Percentiles rank a stretch among this genome's conserved stretches.
Conservation (phyloP, 2,888 invertebrate genomes). For the Lampropteryx suffumata region DNA sequence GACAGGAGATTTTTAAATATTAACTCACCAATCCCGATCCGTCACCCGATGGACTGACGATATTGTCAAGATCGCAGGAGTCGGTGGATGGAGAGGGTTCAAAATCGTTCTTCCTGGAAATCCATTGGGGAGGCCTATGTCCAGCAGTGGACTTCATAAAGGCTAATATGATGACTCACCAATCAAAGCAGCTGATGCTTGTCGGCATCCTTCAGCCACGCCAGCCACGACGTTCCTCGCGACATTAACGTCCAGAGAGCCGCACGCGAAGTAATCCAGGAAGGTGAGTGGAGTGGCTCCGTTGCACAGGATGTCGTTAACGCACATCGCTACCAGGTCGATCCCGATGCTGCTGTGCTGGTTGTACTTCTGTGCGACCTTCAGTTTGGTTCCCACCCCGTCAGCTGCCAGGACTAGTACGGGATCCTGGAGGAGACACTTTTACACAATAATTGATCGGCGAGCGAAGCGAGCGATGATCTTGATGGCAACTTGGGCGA, state of each 20-base stretch:
- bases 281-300: conserved; percentile 98
- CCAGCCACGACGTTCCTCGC: conserved; percentile 89
- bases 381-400: conserved; percentile 99
- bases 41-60: too few species aligned
- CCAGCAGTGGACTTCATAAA: too few species aligned
- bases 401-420: conserved; percentile 97
- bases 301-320: conserved; percentile 97
- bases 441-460: neutral
- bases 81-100: too few species aligned
- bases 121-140: too few species aligned
- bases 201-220: conserved; percentile 91
- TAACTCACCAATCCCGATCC: too few species aligned
- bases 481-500: too few species aligned
- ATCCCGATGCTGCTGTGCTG: conserved; percentile 93
- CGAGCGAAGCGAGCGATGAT: too few species aligned
- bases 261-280: conserved; percentile 97
- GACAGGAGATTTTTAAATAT: too few species aligned
- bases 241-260: conserved; percentile 87
- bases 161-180: conserved; percentile 83
- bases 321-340: conserved; percentile 99
- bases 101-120: too few species aligned
- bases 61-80: too few species aligned
- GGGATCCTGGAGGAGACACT: conserved; percentile 84
- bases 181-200: conserved; percentile 92
- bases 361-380: conserved; percentile 91